Conservation (phyloP, 2,888 invertebrate genomes). For the Exephanes ischioxanthus region DNA sequence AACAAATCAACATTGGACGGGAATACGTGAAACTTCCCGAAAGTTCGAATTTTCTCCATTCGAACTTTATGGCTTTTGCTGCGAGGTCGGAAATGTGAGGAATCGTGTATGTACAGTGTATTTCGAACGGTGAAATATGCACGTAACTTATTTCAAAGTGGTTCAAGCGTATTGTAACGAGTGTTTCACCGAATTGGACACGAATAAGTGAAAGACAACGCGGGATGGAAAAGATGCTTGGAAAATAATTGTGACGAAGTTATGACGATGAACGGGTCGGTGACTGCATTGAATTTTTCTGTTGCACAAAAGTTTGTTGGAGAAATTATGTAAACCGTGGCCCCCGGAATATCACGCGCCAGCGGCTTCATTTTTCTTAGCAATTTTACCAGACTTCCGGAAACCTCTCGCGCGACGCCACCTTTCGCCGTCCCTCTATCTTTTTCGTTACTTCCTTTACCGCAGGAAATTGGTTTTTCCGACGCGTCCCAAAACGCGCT, state of each 20-base stretch:
- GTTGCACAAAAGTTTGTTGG: background rate
- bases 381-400: constrained; percentile 12
- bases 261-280: no score
- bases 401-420: background rate
- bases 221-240: no score
- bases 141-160: no score
- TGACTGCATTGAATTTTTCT: background rate
- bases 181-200: no score
- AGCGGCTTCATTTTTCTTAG: background rate
- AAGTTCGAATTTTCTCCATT: background rate
- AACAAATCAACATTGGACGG: constrained; percentile 11
- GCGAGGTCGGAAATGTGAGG: background rate
- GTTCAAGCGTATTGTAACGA: no score
- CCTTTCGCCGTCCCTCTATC: background rate
- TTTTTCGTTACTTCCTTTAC: background rate
- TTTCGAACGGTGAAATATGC: background rate
- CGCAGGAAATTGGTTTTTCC: constrained; percentile 4
- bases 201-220: no score
- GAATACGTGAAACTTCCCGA: background rate
- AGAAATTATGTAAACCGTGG: background rate
- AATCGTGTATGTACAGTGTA: no score
- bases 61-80: background rate
- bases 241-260: no score
- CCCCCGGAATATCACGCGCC: background rate
- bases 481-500: constrained; percentile 6